Base-by-base conservation (phyloP, 1,140 invertebrate genomes). In the Plodia interpunctella region DNA sequence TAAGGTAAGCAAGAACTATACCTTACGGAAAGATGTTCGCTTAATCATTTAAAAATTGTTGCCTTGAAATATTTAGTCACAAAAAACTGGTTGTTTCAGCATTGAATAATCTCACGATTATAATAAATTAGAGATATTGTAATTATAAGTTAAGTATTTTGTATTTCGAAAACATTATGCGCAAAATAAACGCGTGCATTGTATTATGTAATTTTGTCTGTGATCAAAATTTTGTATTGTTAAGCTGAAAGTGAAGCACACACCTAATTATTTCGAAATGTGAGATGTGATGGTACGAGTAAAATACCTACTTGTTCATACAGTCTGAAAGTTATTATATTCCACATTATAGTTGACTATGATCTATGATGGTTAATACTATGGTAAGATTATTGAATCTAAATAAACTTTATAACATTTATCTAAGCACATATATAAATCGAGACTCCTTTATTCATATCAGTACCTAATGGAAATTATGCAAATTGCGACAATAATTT, bases 161-260 rank as follows among this genome's bases (percentile, higher is more conserved):
- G 82, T 88, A 86, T 78, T 86, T 86, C 68, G 80, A 82, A 74
- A 80, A 76, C 74, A 80, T 80, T 70, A 74, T 62, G 73, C 80
- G 83, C 78, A 80, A 76, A 66, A 62, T 72, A 76, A 72, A 76
- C 60, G 78, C 78, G 76, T 82, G 69, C 75, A 78, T 80, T 72
- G 74, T 83, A 77, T 77, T 80, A 80, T 86, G 83, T 87, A 84
- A 87, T 86, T 87, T 87, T 88, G 83, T 86, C 83, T 88, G 86
- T 88, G 83, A 87, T 88, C 82, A 64, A 87, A 87, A 87, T 87
- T 85, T 88, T 88, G 86, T 88, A 87, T 86, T 84, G 74, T 86
- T 88, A 88, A 86, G 83, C 82, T 80, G 80, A 74, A 78, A 73
- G 65, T 75, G 66, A 85, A 85, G 73, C 78, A 78, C 77, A 83